Base-by-base conservation (phyloP, 2,797 vertebrate genomes). In the Hapalemur alaotrensis region DNA sequence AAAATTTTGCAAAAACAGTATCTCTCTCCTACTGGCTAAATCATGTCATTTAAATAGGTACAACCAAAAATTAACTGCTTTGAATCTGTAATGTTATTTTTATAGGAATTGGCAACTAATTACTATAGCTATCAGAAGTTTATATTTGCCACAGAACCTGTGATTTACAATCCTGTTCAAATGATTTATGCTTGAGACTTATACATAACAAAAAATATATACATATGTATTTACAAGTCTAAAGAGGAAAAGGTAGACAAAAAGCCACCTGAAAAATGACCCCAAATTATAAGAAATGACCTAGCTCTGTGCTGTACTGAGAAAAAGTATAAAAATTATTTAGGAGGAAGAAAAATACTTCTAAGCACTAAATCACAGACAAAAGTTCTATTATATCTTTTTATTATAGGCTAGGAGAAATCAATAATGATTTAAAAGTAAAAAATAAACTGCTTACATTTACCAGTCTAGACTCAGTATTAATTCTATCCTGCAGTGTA, bases 1-100 rank as follows among this genome's bases (percentile, higher is more conserved):
- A 50, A 91, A 93, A 89, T 61, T 81, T 93, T 91, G 28, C 14
- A 85, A 96, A 96, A 83, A 28, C 17, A 92, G 18, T 30, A 32
- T 75, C 73, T 94, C 32, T 93, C 32, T 78, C 79, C 41, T 86
- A 52, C 15, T 14, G 5, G 46, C 28, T 91, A 91, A 96, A 80
- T 30, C 46, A 11, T 88, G 35, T 76, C 65, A 59, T 80, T 91
- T 93, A 89, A 96, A 91, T 81, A 90, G n/a, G 28, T 35, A 3
- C n/a, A 76, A 93, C 46, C 23, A 85, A 95, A 95, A 96, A 54
- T 88, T 91, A 95, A 86, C 28, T 52, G 22, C 59, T 93, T 78
- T 90, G 35, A 89, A 4, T 81, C 94, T 80, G 88, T 67, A 91
- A 85, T 92, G 78, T 63, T 76, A 91, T 93, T 92, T 95, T 95